Percentiles rank a stretch among this genome's conserved stretches.
Conservation (phyloP, 2,113 vertebrate species). For the Gopherus flavomarginatus region DNA sequence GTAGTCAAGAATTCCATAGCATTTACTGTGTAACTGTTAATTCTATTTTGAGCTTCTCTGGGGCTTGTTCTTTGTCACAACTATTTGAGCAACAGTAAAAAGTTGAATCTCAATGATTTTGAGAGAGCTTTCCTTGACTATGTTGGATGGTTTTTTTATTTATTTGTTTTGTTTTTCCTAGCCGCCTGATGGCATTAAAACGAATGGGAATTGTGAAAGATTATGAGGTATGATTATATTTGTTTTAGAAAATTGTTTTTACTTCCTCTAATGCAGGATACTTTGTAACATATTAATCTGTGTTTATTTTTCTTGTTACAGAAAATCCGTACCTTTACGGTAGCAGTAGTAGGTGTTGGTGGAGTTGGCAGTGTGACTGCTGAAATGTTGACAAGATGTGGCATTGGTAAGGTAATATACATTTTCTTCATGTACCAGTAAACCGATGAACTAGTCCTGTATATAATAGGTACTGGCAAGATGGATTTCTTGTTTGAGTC, state of each 20-base stretch:
- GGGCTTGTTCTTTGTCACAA: background rate
- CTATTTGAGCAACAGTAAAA: too few relatives aligned
- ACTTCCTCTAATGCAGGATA: background rate
- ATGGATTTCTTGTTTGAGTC: background rate
- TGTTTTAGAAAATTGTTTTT: conserved; percentile 3
- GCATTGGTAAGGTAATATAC: conserved; percentile 99
- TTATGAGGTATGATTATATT: conserved; percentile 88
- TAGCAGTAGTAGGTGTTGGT: conserved; percentile 95
- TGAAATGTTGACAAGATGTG: conserved; percentile 99
- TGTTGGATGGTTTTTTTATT: background rate
- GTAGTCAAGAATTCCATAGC: background rate
- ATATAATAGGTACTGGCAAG: conserved; percentile 40
- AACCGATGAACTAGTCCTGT: background rate
- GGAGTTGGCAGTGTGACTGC: conserved; percentile 98
- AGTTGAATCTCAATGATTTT: background rate
- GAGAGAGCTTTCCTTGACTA: background rate
- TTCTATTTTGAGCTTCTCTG: background rate
- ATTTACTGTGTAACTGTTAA: background rate
- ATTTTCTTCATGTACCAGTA: conserved; percentile 38
- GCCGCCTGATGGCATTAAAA: conserved; percentile 97
- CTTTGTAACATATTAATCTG: background rate
- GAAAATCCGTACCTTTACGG: conserved; percentile 93
- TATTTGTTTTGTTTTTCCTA: conserved; percentile 65
- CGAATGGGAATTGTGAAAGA: conserved; percentile 97
- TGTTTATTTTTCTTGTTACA: conserved; percentile 63